Evolutionary conservation across 92 coral and sea anemone species (phyloP).

Genomic region (Palythoa caribaeorum): DNA sequence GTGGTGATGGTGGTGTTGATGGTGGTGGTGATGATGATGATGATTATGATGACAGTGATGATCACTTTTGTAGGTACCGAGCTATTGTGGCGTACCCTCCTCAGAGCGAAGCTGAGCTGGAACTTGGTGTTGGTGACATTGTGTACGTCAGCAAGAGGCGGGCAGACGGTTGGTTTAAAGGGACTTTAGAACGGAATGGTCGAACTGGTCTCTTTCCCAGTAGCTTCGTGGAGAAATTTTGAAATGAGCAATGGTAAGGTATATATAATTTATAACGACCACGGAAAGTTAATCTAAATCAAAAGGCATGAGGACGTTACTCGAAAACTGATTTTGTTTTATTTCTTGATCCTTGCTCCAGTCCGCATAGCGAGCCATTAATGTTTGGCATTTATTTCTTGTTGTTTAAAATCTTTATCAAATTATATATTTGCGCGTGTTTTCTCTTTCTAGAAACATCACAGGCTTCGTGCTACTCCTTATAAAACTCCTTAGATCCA

Average conservation of each 20-base stretch:
- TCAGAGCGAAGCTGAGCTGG: constrained; percentile 92
- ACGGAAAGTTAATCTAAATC: too few species aligned
- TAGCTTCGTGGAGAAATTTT: constrained; percentile 85
- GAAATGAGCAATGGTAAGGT: constrained; percentile 19
- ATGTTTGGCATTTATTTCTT: too few species aligned
- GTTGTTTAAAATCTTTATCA: too few species aligned
- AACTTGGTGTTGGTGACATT: constrained; percentile 90
- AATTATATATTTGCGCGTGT: too few species aligned
- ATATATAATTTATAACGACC: too few species aligned
- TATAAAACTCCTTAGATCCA: too few species aligned
- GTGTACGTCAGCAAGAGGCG: constrained; percentile 90
- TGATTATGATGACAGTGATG: not conserved
- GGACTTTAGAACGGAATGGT: constrained; percentile 96
- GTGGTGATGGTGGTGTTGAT: not conserved
- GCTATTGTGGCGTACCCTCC: constrained; percentile 92
- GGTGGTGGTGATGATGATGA: not conserved
- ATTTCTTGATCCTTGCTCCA: too few species aligned
- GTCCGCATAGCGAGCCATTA: too few species aligned
- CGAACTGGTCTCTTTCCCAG: constrained; percentile 96
- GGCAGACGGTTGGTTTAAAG: constrained; percentile 96
- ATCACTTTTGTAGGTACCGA: constrained; percentile 69
- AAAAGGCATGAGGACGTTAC: too few species aligned
- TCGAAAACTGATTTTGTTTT: too few species aligned
- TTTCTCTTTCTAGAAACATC: too few species aligned
- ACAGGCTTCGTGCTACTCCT: too few species aligned